These are phyloP conservation scores for Neotoxoptera formosana DNA, from an alignment of 1,140 invertebrate species.

Conservation along the genomic window DNA sequence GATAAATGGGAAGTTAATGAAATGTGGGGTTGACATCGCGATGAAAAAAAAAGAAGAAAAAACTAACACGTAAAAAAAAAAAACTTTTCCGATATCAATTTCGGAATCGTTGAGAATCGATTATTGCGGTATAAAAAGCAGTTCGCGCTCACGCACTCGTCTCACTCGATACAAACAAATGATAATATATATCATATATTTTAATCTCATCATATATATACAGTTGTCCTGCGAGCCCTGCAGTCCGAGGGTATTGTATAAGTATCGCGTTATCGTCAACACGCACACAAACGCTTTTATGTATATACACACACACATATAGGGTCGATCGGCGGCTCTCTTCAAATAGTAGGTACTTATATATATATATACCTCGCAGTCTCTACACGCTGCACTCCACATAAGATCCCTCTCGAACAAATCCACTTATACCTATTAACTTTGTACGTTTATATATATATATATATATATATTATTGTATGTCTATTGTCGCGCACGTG, in stretches of 20 bases:
- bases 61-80: background rate
- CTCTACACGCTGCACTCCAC: background rate
- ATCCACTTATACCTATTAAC: constrained; percentile 35
- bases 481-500: background rate
- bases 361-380: background rate
- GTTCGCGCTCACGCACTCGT: background rate
- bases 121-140: background rate
- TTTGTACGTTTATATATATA: background rate
- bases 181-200: background rate
- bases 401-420: constrained; percentile 29
- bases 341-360: constrained; percentile 18
- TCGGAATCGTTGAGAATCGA: background rate
- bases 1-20: constrained; percentile 16
- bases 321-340: background rate
- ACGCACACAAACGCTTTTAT: background rate
- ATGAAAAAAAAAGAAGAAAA: background rate
- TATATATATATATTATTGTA: background rate
- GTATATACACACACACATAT: background rate
- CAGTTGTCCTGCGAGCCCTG: background rate
- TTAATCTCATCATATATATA: constrained; percentile 7
- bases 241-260: background rate
- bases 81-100: background rate
- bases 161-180: background rate
- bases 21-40: background rate
- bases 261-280: constrained; percentile 1